Evolutionary conservation across 2,888 invertebrate species (phyloP).

Genomic region (Oscheius sp.): DNA sequence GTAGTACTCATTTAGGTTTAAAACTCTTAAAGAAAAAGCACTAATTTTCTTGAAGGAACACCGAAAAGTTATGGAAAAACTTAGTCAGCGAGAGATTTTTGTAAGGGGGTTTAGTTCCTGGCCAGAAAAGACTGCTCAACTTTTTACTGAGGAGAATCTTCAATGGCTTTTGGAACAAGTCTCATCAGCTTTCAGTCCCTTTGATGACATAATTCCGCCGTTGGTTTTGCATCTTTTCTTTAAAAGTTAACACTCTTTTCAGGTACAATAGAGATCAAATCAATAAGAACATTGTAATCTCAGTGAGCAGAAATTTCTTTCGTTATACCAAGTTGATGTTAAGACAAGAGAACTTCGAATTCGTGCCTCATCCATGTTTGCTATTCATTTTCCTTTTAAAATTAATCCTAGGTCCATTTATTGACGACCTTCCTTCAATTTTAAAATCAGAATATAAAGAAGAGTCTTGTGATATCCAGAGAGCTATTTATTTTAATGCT

Average conservation of each 20-base stretch:
- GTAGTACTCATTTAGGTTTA: too few relatives aligned
- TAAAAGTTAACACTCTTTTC: neutral
- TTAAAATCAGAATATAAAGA: neutral
- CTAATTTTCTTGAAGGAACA: too few relatives aligned
- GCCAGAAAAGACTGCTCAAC: too few relatives aligned
- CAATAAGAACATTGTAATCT: neutral
- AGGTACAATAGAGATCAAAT: neutral
- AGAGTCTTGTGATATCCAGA: neutral
- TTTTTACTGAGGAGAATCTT: neutral
- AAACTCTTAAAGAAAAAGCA: too few relatives aligned
- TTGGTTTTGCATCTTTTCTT: neutral
- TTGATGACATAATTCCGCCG: too few relatives aligned
- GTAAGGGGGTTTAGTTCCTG: too few relatives aligned
- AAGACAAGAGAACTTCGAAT: neutral
- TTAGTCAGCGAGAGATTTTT: too few relatives aligned
- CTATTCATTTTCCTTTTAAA: neutral
- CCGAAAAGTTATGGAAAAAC: too few relatives aligned
- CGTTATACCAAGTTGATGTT: too few relatives aligned
- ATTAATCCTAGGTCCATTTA: conserved; percentile 7
- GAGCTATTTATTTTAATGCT: neutral
- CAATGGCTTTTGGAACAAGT: neutral
- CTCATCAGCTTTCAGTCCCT: too few relatives aligned
- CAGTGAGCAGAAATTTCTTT: too few relatives aligned
- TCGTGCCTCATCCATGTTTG: too few relatives aligned
- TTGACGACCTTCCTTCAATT: neutral